These are phyloP conservation scores for Promerops cafer DNA, from an alignment of 2,113 vertebrate genomes.

Conservation along the genomic window DNA sequence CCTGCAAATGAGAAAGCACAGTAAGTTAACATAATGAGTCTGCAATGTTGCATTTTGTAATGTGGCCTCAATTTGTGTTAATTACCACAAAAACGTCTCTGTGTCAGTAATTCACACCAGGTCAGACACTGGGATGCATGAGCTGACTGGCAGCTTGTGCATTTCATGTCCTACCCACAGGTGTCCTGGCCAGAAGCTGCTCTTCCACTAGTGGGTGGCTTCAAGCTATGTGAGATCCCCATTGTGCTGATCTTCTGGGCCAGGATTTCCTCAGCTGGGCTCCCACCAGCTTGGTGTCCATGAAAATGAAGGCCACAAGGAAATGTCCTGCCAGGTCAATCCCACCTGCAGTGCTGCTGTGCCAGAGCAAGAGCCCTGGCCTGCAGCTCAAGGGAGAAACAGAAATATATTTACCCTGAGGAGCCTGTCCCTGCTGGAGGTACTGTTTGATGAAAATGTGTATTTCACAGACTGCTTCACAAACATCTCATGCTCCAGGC, in stretches of 20 bases:
- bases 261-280: background rate
- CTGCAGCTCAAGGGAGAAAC: background rate
- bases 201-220: background rate
- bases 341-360: background rate
- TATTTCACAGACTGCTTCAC: background rate
- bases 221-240: background rate
- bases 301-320: background rate
- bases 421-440: background rate
- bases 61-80: background rate
- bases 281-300: background rate
- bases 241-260: background rate
- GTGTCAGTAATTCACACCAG: background rate
- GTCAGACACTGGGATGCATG: background rate
- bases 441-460: background rate
- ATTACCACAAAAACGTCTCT: background rate
- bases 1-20: conserved; percentile 64
- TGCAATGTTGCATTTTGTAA: background rate
- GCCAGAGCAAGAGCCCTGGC: background rate
- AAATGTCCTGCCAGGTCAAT: background rate
- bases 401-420: conserved; percentile 45
- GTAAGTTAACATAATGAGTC: background rate
- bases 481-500: background rate
- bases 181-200: background rate
- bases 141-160: background rate
- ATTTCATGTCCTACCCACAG: background rate